These are phyloP conservation scores for Drosophila monieri DNA, from an alignment of 2,888 invertebrate genomes.

Conservation along the genomic window DNA sequence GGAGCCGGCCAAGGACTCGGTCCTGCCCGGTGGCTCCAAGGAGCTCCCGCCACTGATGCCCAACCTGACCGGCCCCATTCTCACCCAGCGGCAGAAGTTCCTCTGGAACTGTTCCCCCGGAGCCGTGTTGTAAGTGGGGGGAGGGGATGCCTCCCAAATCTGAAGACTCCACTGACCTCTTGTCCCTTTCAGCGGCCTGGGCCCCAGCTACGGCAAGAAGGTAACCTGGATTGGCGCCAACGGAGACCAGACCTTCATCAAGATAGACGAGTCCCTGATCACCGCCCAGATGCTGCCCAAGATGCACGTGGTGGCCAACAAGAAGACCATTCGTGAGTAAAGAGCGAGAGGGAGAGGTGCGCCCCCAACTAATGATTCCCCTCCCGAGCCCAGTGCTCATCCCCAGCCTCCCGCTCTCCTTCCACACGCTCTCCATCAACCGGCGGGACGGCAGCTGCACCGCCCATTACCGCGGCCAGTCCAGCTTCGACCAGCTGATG, in stretches of 20 bases:
- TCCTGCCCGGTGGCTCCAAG: constrained; percentile 68
- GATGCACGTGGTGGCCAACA: constrained; percentile 95
- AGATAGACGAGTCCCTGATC: constrained; percentile 95
- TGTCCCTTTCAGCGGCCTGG: constrained; percentile 85
- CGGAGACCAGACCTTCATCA: constrained; percentile 97
- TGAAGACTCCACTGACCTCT: neutral
- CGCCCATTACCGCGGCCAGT: constrained; percentile 93
- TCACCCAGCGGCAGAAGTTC: constrained; percentile 83
- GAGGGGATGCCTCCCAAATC: neutral
- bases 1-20: constrained; percentile 29
- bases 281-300: constrained; percentile 94
- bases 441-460: constrained; percentile 94
- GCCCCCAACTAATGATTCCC: neutral
- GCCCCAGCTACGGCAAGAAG: constrained; percentile 92
- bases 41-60: constrained; percentile 66
- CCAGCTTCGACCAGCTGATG: constrained; percentile 90
- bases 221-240: constrained; percentile 97
- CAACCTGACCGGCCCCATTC: constrained; percentile 64
- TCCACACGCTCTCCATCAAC: constrained; percentile 95
- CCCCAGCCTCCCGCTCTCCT: constrained; percentile 91
- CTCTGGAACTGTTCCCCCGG: constrained; percentile 84
- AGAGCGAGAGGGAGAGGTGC: neutral
- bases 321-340: constrained; percentile 90
- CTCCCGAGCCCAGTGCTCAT: constrained; percentile 88
- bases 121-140: constrained; percentile 81